Percentiles rank a stretch among this genome's conserved stretches.
phyloP scores from a whole-genome alignment of 2,888 invertebrate genomes.

The Chironomus tentans region DNA sequence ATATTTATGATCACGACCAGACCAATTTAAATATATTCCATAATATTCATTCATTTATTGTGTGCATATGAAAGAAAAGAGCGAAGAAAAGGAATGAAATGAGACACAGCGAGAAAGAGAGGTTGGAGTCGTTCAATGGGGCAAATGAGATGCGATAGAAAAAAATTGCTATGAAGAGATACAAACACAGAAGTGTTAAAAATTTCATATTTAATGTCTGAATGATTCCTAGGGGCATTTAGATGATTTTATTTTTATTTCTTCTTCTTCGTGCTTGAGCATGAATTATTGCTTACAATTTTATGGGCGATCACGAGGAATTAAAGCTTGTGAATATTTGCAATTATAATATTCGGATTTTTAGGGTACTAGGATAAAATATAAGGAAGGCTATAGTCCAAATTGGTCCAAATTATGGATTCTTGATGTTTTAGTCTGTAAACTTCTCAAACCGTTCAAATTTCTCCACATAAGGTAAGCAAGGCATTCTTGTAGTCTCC shows the following conservation, averaged over 20 bases:
- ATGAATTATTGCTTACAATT: too few relatives aligned
- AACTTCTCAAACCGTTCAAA: too few relatives aligned
- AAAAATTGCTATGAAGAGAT: neutral
- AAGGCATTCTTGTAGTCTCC: too few relatives aligned
- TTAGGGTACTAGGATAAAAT: too few relatives aligned
- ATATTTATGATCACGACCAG: neutral
- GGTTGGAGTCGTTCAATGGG: neutral
- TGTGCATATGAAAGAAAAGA: neutral
- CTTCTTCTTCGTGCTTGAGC: neutral
- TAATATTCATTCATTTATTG: neutral
- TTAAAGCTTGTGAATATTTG: too few relatives aligned
- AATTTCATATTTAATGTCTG: conserved; percentile 10
- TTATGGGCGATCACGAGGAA: too few relatives aligned
- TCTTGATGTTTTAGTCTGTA: too few relatives aligned
- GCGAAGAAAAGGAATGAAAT: neutral
- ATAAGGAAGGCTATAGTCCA: too few relatives aligned
- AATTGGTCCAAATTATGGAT: too few relatives aligned
- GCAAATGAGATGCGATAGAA: neutral
- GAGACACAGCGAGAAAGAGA: neutral
- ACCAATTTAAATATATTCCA: neutral
- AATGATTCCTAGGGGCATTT: neutral
- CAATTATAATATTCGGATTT: too few relatives aligned
- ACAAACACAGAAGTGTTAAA: conserved; percentile 10
- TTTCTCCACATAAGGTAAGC: too few relatives aligned
- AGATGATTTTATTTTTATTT: neutral